These are phyloP conservation scores for Perodicticus potto DNA, from an alignment of 2,797 vertebrate genomes.

Conservation along the genomic window DNA sequence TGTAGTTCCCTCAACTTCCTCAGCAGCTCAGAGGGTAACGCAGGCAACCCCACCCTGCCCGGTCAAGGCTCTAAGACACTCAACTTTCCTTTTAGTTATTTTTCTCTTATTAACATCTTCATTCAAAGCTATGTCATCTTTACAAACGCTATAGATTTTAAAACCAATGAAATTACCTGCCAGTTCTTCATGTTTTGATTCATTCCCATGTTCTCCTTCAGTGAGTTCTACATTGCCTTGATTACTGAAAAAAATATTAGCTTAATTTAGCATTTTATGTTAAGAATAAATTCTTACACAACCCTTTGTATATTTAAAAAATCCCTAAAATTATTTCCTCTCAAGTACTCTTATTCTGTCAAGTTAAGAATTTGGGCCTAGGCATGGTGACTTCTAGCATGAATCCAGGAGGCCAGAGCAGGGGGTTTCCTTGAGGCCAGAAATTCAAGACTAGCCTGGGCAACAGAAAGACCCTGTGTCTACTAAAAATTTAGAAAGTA, in stretches of 20 bases:
- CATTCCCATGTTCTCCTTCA: conserved; percentile 76
- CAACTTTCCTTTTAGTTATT: conserved; percentile 6
- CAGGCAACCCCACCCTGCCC: not conserved
- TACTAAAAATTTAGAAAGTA: no score
- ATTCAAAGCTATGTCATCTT: not conserved
- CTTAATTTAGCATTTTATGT: conserved; percentile 49
- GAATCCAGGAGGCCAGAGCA: not conserved
- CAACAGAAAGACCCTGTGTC: no score
- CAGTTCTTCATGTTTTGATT: conserved; percentile 79
- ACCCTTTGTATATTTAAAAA: not conserved
- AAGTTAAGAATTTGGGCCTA: not conserved
- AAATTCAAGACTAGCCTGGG: no score
- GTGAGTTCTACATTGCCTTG: conserved; percentile 60
- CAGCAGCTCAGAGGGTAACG: not conserved
- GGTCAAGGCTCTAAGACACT: not conserved
- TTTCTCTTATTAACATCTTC: not conserved
- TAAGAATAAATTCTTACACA: not conserved
- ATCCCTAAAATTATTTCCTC: not conserved
- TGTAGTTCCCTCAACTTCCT: not conserved
- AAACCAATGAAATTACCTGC: conserved; percentile 84
- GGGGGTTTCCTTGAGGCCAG: no score
- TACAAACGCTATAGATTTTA: conserved; percentile 43
- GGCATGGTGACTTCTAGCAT: not conserved
- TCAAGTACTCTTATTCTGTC: not conserved
- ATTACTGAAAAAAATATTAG: conserved; percentile 83